Base-by-base conservation (phyloP, 1,140 invertebrate genomes). In the Schmidtea mediterranea region DNA sequence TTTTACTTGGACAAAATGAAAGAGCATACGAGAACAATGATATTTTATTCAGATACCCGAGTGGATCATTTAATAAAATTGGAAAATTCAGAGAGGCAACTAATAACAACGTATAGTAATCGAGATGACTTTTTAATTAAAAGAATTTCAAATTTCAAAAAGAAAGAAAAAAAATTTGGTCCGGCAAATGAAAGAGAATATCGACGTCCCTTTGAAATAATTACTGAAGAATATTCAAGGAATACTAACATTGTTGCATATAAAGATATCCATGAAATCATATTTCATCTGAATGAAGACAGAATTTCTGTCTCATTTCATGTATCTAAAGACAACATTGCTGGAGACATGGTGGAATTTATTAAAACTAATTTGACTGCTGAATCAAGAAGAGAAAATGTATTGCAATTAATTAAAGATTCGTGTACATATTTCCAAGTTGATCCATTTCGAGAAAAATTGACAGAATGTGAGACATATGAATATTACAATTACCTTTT, bases 21-120 rank as follows among this genome's bases (percentile, higher is more conserved):
- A 8, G 72, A 76, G 51, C 69, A 65, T 12, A 67, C 72, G 23
- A 67, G 76, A 48, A 71, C 64, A 0, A 62, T 83, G 54, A 66
- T 75, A 49, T 82, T 79, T 63, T 78, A 75, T 55, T 62, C 73
- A 49, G 65, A 72, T 38, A 71, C 73, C 1, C 68, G 77, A 16
- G 60, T 73, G 5, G 78, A 80, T 60, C 73, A 75, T 52, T 64
- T 81, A 19, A 59, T 61, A 1, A 70, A 69, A 52, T 62, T 79
- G 0, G 66, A 72, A 46, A 71, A 75, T 55, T 69, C 72, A 13
- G 61, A 68, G 0, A 55, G 66, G 2, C 68, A 69, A 51, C 69
- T 79, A 52, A 71, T 67, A 9, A 76, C 78, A 57, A 59, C 74
- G 50, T 80, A 74, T 53, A 61, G 67, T 3, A 61, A 73, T 37